These are phyloP conservation scores for Bubo scandiacus DNA, from an alignment of 2,113 vertebrate genomes.

Conservation along the genomic window DNA sequence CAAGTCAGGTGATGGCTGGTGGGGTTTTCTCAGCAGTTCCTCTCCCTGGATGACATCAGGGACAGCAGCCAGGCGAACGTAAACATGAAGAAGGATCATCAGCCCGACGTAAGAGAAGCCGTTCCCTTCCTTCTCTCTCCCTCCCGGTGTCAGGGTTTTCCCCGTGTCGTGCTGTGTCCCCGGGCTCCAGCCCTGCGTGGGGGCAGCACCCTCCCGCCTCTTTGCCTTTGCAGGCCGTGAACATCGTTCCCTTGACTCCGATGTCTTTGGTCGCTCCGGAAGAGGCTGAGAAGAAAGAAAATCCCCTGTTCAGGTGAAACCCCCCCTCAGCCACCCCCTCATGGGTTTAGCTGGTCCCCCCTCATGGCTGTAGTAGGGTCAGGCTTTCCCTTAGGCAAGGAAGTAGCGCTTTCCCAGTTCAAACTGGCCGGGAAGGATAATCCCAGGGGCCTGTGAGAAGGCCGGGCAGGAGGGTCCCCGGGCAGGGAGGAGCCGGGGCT, in stretches of 20 bases:
- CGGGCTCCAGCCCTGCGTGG: background rate
- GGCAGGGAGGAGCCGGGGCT: too few species aligned
- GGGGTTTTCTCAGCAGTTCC: constrained; percentile 69
- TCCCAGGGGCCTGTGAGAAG: background rate
- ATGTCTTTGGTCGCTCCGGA: constrained; percentile 83
- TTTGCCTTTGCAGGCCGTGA: constrained; percentile 61
- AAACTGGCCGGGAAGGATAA: background rate
- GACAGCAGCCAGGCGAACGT: constrained; percentile 34
- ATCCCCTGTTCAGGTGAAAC: constrained; percentile 84
- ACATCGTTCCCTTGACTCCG: constrained; percentile 78
- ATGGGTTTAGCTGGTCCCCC: background rate
- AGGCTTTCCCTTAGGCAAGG: background rate
- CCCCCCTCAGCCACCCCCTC: background rate
- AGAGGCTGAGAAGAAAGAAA: constrained; percentile 79
- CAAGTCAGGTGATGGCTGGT: accelerated
- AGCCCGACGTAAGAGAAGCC: constrained; percentile 37
- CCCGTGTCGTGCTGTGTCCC: too few species aligned
- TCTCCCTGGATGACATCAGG: constrained; percentile 68
- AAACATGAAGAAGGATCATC: constrained; percentile 60
- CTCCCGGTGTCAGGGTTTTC: accelerated
- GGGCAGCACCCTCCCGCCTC: background rate
- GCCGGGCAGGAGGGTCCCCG: background rate
- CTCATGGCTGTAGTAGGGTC: too few species aligned
- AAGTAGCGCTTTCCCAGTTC: background rate
- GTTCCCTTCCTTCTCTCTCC: accelerated